Evolutionary conservation across 2,113 vertebrate genomes (phyloP), one percentile per base, ranked within the genome.

Genomic region (Ammodytes dubius): DNA sequence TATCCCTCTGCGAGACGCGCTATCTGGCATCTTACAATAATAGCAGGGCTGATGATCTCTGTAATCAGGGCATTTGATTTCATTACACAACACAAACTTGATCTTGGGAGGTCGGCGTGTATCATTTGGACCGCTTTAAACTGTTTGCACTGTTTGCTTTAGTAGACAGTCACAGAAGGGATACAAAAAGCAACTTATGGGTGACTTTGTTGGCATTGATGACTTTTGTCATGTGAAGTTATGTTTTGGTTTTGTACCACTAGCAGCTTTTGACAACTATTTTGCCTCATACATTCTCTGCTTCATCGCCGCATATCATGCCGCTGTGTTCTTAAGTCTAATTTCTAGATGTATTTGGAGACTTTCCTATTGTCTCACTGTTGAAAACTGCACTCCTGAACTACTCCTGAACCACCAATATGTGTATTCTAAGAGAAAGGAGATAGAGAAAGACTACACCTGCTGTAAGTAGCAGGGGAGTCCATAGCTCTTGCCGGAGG

Each of bases 11-110:
- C 4, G 39, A 72, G 50, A 68, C 59, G 45, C 65, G 77, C 87
- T 86, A 88, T 91, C 86, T 77, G 3, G 8, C 56, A 64, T 92
- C 75, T 79, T 59, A 59, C 27, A 74, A 90, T 87, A 87, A 81
- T 47, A 66, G 81, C 74, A 65, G 17, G 4, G 65, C 50, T 80
- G 83, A 86, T 89, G 81, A 88, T 89, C 86, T 76, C 58, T 57
- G 27, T 57, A 72, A 85, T 84, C 54, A 14, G 17, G 66, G 67
- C 15, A 50, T 70, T 19, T 76, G 70, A 12, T 84, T 89, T 84
- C 43, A 76, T 67, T 78, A 79, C 58, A 27, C 53, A 71, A 67
- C 47, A 63, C 58, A 68, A 19, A 52, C 8, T 12, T 19, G 42
- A 81, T 75, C 64, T 70, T 19, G 15, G 27, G 42, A 74, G 80